Evolutionary conservation across 2,797 vertebrate species (phyloP), one percentile per base, ranked within the genome.

Genomic region (Enteromius argenteus): DNA sequence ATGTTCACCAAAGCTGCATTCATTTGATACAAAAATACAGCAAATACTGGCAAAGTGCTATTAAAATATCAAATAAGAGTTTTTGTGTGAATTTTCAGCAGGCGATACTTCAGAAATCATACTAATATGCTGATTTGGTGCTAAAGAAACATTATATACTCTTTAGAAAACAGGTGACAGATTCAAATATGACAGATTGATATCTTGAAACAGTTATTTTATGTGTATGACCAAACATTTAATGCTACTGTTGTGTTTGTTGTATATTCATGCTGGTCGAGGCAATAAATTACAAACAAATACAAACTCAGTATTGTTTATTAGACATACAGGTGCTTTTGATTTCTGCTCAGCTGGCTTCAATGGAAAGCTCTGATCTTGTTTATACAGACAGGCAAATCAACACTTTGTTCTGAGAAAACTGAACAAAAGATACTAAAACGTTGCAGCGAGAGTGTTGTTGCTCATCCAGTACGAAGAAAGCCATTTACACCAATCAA

Each of bases 231-330:
- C 15, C 64, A 68, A 51, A 69, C 49, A 39, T 69, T 44, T n/a
- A 35, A 19, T 27, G 39, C 53, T 72, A 72, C 68, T 32, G 53
- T 53, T 53, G 46, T 68, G 46, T 64, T 10, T 73, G 27, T n/a
- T 49, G 37, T 77, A 64, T 44, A 84, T 56, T 64, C 53, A 37
- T 42, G 35, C 17, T 76, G 76, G 62, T 39, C 9, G 8, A 83
- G 73, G 60, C 68, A 60, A 84, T 37, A 73, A 79, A 80, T 42
- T 19, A 67, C 91, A 85, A 89, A 83, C 89, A 88, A 88, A 17
- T 95, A 90, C 93, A 92, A 91, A 96, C 91, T 93, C 92, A 94
- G 87, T 94, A 95, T 93, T 93, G 92, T 97, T 97, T 96, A 96
- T 95, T 95, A 93, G 92, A 94, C 92, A 91, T 95, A 95, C 93